Evolutionary conservation across 2,888 invertebrate species (phyloP).

Genomic region (Vandiemenella viatica): DNA sequence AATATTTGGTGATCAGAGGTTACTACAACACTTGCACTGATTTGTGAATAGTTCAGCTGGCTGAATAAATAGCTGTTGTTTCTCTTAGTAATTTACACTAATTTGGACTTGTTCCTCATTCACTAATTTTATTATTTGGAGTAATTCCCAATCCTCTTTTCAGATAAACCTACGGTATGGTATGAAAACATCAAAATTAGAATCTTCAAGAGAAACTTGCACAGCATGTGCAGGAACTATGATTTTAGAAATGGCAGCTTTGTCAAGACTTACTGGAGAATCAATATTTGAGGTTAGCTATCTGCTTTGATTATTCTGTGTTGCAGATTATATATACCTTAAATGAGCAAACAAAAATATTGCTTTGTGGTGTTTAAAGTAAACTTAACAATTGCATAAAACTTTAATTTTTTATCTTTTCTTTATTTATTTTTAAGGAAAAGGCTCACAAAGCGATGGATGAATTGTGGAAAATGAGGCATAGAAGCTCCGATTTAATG

Average conservation of each 20-base stretch:
- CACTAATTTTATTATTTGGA: no score
- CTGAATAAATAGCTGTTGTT: no score
- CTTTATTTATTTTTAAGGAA: slow-evolving; percentile 34
- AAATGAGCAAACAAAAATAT: neutral
- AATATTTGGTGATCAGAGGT: no score
- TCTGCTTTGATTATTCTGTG: slow-evolving; percentile 51
- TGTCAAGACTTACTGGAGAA: slow-evolving; percentile 83
- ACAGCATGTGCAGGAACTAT: slow-evolving; percentile 98
- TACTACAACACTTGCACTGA: no score
- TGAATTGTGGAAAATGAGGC: slow-evolving; percentile 85
- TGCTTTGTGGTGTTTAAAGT: neutral
- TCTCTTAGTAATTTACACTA: no score
- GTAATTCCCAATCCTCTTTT: slow-evolving; percentile 19
- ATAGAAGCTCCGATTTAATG: slow-evolving; percentile 83
- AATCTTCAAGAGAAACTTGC: slow-evolving; percentile 77
- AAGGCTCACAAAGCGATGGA: slow-evolving; percentile 95
- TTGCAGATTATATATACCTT: no score
- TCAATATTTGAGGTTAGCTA: slow-evolving; percentile 63
- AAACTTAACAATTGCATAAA: neutral
- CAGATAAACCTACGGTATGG: slow-evolving; percentile 71
- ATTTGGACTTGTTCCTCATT: no score
- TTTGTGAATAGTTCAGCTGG: no score
- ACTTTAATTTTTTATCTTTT: neutral
- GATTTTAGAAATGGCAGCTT: slow-evolving; percentile 91
- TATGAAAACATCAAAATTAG: slow-evolving; percentile 56